Evolutionary conservation across 2,113 vertebrate genomes (phyloP), one percentile per base, ranked within the genome.

Genomic region (Numenius arquata): DNA sequence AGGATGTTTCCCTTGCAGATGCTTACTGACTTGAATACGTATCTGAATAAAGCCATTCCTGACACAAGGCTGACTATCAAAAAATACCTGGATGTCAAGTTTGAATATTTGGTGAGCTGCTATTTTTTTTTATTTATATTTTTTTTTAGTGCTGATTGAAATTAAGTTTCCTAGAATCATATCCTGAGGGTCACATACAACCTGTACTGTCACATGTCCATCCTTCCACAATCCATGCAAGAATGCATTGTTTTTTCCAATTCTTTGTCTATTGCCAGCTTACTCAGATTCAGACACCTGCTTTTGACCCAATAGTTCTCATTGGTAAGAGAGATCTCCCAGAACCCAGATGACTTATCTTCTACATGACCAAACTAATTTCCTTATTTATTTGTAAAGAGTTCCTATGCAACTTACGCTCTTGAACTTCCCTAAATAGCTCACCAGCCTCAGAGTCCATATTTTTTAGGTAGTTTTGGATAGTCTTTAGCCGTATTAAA

Each of bases 31-130:
- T 97, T 99, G 97, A 99, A 99, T 97, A 99, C 99, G 0, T 99
- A 99, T 92, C 98, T 99, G 84, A 98, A 99, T 94, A 99, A 99
- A 96, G 99, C 99, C 92, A 99, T 99, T 97, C 99, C 99, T 3
- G 99, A 99, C 98, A 99, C 99, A 5, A 99, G 99, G 79, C 98
- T 99, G 96, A 99, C 99, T 96, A 99, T 99, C 98, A 99, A 99
- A 96, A 99, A 99, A 92, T 99, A 99, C 96, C 98, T 99, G 98
- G 99, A 99, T 47, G 99, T 99, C 82, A 99, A 99, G 98, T 99
- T 99, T 90, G 99, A 99, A 78, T 99, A 99, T 93, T 97, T 99
- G 98, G 99, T 99, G 88, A 98, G 98, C 47, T 68, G 36, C 25
- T 15, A 3, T 45, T 34, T 47, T 34, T 62, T 21, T 11, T 43